Percentiles rank a stretch among this genome's conserved stretches.
Conservation (phyloP, 1,140 invertebrate species). For the Panagrolaimus sp. region DNA sequence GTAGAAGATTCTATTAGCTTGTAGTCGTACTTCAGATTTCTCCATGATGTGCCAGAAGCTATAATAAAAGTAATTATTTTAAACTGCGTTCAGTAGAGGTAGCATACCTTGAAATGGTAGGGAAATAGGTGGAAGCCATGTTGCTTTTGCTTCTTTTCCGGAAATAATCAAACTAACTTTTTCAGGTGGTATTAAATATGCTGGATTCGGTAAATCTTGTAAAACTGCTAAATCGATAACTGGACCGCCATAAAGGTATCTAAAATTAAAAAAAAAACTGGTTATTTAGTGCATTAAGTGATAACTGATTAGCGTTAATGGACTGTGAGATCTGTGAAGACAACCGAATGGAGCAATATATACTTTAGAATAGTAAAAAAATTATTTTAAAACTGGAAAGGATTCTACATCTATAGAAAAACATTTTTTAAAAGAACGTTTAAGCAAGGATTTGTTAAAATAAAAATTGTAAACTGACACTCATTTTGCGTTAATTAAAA, state of each 20-base stretch:
- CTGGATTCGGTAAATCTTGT: slow-evolving; percentile 23
- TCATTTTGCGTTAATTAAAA: too few relatives aligned
- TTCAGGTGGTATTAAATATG: slow-evolving; percentile 27
- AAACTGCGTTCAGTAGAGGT: neutral
- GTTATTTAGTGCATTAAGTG: too few relatives aligned
- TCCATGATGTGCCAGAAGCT: slow-evolving; percentile 34
- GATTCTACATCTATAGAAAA: too few relatives aligned
- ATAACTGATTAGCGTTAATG: too few relatives aligned
- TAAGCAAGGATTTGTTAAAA: too few relatives aligned
- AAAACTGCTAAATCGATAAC: slow-evolving; percentile 40
- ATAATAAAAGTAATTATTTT: slow-evolving; percentile 13
- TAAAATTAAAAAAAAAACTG: neutral
- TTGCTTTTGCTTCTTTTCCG: slow-evolving; percentile 35
- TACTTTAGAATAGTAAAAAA: too few relatives aligned
- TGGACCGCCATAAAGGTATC: slow-evolving; percentile 30
- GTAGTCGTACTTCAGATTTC: slow-evolving; percentile 38
- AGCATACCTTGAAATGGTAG: slow-evolving; percentile 42
- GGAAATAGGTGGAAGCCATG: slow-evolving; percentile 38
- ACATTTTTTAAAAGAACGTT: too few relatives aligned
- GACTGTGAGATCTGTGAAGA: too few relatives aligned
- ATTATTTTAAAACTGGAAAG: too few relatives aligned
- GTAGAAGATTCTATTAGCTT: neutral
- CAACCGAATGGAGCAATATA: too few relatives aligned
- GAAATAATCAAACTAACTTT: slow-evolving; percentile 35
- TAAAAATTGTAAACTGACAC: too few relatives aligned